Evolutionary conservation across 2,797 vertebrate species (phyloP), one percentile per base, ranked within the genome.

Genomic region (Hippoglossus hippoglossus): DNA sequence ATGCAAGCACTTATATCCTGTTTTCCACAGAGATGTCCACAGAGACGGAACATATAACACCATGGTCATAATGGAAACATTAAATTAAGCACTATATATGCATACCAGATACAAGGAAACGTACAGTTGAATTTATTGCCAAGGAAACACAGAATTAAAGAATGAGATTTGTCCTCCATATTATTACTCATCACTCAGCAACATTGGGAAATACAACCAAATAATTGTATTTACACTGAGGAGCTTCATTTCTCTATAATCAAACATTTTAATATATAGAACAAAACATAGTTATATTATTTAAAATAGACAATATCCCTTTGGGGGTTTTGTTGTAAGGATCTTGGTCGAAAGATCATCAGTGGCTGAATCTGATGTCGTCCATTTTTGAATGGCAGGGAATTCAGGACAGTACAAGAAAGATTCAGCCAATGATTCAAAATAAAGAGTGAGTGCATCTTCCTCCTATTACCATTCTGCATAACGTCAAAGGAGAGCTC

Each of bases 81-180:
- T 93, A 90, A 85, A 90, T 79, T 71, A 87, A 86, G 68, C 60
- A 77, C 71, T 72, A 62, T 65, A 71, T 77, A 86, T 70, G 68
- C 41, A 41, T 57, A 85, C 81, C 59, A 16, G 49, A 74, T 81
- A 89, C 77, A 84, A 73, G 76, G 65, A 71, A 84, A 87, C 49
- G 61, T 47, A 82, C 59, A 66, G 31, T 44, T 73, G 28, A 80
- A 68, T 69, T 73, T 49, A 80, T 67, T 63, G 63, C 71, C 53
- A 26, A 66, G 51, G 60, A 81, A 81, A 77, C 76, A 80, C 22
- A 70, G 60, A 77, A 73, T 57, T 41, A 56, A 69, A 84, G 53
- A 66, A 53, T 12, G 56, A 39, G 55, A 62, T 59, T 69, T 78
- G 54, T 78, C 4, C 18, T 64, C 58, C 18, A 49, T 63, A 69